Base-by-base conservation (phyloP, 2,797 vertebrate species). In the Merluccius polli region DNA sequence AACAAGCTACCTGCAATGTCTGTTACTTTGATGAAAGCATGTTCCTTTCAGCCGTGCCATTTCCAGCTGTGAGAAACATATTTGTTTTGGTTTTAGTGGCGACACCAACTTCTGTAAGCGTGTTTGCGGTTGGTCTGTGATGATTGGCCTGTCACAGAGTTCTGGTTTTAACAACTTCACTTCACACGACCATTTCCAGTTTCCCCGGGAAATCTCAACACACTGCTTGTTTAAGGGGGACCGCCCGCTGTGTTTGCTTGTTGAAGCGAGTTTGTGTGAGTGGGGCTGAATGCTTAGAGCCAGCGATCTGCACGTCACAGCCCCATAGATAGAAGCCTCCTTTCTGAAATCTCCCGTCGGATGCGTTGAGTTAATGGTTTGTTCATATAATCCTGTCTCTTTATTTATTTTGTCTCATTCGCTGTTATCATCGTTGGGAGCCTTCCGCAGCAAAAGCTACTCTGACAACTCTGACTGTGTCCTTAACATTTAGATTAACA, bases 201-300 rank as follows among this genome's bases (percentile, higher is more conserved):
- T 7, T 63, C 30, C 33, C 13, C 44, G 29, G 44, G 27, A 73
- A n/a, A n/a, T 73, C 33, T 38, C n/a, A 44, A 63, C 41, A 21
- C 24, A 24, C 11, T 6, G 16, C 59, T 24, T 30, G 68, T 77
- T 76, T 69, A 12, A 69, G 38, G 68, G 63, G 59, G 16, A 31
- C 15, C 38, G 2, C 70, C 13, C 77, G 48, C 73, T 69, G 15
- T 24, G 6, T 18, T 76, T 73, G 68, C 10, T 73, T 44, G 36
- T 21, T 71, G 69, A 67, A 13, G 36, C 36, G 48, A n/a, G 70
- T 35, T 74, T 81, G 73, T 82, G 12, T 59, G 52, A n/a, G 52
- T 24, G 59, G 59, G 59, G 59, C 12, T 27, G n/a, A 27, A 27
- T 4, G 59, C 12, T 65, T 27, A 12, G n/a, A 65, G 59, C 59